Conservation (phyloP, 2,113 vertebrate genomes). For the Ahaetulla prasina region DNA sequence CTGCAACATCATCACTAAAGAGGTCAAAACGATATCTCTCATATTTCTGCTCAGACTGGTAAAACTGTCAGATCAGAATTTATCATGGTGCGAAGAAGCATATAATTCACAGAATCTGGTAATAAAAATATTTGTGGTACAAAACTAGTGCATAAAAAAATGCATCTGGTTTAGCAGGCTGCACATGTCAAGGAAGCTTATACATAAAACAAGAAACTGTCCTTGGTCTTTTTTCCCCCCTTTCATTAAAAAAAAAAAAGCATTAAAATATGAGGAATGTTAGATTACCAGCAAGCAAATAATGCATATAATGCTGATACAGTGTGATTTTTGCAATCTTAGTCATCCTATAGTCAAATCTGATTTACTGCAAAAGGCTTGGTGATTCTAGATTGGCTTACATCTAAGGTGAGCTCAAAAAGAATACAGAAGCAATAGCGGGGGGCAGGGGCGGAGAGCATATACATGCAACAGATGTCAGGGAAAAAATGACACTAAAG, state of each 20-base stretch:
- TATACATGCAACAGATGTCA: background rate
- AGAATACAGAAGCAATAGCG: background rate
- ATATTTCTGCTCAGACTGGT: background rate
- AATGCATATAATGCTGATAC: background rate
- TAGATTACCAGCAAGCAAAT: background rate
- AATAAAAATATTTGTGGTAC: background rate
- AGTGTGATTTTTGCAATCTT: background rate
- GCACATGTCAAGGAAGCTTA: background rate
- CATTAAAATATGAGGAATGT: background rate
- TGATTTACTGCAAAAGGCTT: background rate
- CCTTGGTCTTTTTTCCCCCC: background rate
- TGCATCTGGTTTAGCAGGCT: background rate
- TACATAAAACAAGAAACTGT: background rate
- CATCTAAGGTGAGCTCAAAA: background rate
- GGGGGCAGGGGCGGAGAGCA: too few relatives aligned
- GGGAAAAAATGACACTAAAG: conserved; percentile 14
- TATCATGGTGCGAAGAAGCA: background rate
- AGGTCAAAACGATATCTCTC: background rate
- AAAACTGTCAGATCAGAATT: background rate
- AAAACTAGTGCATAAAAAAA: background rate
- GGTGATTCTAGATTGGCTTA: background rate
- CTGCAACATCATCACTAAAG: background rate
- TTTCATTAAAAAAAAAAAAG: background rate
- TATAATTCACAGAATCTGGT: background rate
- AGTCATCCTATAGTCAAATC: background rate